Evolutionary conservation across 1,140 invertebrate genomes (phyloP).

Genomic region (Temnothorax curvispinosus): DNA sequence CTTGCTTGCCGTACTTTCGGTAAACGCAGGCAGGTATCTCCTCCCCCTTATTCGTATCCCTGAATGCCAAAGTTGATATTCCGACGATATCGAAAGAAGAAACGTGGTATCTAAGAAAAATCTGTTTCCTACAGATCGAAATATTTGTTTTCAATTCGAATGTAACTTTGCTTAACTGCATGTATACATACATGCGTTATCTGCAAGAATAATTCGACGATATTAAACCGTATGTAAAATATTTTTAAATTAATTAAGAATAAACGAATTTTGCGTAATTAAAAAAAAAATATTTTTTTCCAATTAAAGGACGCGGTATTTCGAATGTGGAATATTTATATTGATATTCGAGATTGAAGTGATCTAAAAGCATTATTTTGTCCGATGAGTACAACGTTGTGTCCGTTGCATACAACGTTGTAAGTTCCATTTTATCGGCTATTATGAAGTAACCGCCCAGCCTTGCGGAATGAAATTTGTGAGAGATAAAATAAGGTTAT

Average conservation of each 20-base stretch:
- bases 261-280: background rate
- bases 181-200: background rate
- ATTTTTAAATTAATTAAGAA: background rate
- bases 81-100: slow-evolving; percentile 16
- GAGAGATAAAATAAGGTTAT: background rate
- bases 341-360: background rate
- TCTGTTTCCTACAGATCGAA: background rate
- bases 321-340: background rate
- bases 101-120: background rate
- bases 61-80: slow-evolving; percentile 21
- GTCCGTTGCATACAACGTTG: background rate
- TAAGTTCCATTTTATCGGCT: background rate
- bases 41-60: background rate
- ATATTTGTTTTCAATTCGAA: background rate
- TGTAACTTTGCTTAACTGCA: background rate
- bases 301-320: background rate
- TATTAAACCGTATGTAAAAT: background rate
- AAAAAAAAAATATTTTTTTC: background rate
- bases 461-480: background rate
- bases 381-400: background rate
- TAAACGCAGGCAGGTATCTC: background rate
- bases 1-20: slow-evolving; percentile 26
- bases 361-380: background rate
- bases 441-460: background rate
- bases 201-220: background rate